A percentile compares a stretch with the other conserved stretches of the same genome.
Conservation (phyloP, 2,113 vertebrate species). For the Thryonomys swinderianus region DNA sequence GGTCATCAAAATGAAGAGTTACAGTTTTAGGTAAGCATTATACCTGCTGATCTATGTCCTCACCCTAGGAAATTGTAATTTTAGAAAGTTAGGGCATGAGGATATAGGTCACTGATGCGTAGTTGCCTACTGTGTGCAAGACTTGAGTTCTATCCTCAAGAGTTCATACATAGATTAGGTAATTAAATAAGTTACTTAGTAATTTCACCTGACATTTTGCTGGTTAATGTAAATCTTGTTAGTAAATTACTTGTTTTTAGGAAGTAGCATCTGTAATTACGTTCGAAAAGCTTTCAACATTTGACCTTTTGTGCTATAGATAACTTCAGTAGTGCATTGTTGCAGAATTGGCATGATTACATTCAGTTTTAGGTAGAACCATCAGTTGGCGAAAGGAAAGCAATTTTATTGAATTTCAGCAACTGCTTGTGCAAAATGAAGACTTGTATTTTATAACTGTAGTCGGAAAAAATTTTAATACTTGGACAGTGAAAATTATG, state of each 20-base stretch:
- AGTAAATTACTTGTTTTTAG: slow-evolving; percentile 14
- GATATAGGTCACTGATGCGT: no score
- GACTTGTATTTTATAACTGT: background rate
- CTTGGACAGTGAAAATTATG: background rate
- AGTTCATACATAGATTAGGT: background rate
- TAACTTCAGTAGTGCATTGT: slow-evolving; percentile 33
- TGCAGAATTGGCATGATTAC: slow-evolving; percentile 33
- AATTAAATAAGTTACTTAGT: background rate
- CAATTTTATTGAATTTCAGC: background rate
- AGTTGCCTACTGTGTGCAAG: background rate
- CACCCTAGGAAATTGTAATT: background rate
- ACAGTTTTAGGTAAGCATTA: background rate
- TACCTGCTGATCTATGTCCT: background rate
- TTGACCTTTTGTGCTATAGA: background rate
- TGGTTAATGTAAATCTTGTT: background rate
- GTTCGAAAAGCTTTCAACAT: slow-evolving; percentile 23
- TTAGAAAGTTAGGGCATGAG: background rate
- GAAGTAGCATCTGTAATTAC: slow-evolving; percentile 16
- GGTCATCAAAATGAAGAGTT: slow-evolving; percentile 33
- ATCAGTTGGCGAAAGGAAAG: background rate
- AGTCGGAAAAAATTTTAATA: no score
- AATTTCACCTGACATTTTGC: slow-evolving; percentile 50
- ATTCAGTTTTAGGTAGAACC: slow-evolving; percentile 30
- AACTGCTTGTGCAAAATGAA: background rate
- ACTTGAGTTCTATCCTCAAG: background rate